Base-by-base conservation (phyloP, 2,113 vertebrate species). In the Rynchops niger region DNA sequence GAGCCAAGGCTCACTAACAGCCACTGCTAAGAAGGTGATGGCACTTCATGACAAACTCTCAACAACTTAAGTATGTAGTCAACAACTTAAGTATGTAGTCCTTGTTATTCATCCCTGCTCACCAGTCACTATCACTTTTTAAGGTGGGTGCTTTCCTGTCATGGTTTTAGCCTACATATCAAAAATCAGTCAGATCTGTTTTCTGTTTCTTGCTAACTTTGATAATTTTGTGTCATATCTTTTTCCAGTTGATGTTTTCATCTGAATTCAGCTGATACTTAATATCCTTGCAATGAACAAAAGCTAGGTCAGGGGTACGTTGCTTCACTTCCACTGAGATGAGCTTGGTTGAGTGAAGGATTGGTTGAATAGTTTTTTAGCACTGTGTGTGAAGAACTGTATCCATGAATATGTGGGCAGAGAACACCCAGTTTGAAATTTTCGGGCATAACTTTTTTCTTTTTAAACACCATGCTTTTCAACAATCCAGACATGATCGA, bases 371-470 rank as follows among this genome's bases (percentile, higher is more conserved):
- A 71, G 13, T 72, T 91, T 67, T 90, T 81, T 53, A 80, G 12
- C 32, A 63, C 11, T 50, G 38, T 50, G 8, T 70, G 38, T 70
- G 53, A 61, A 79, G 56, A 56, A 52, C 82, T 78, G 11, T 50
- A 61, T 83, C 50, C 86, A 82, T 95, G 30, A 63, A 83, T 70
- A 58, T 58, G 92, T 80, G 84, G 65, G 50, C 78, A 92, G 86
- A 93, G 86, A 95, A 94, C 77, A 97, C 65, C 69, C 88, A 88
- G 49, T 56, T 55, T 93, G 88, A 97, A n/a, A 86, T 94, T 95
- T 66, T 96, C 14, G 14, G 52, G 40, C n/a, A 94, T 88, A 94
- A 59, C 8, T 8, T 95, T 91, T 77, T 61, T 85, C 69, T 97
- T 88, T 72, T 79, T 32, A 86, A 93, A 97, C 58, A 77, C 12